A percentile compares a stretch with the other conserved stretches of the same genome.
These are phyloP conservation scores for Drosophila fungiperda DNA, from an alignment of 2,888 invertebrate genomes.

Conservation along the genomic window DNA sequence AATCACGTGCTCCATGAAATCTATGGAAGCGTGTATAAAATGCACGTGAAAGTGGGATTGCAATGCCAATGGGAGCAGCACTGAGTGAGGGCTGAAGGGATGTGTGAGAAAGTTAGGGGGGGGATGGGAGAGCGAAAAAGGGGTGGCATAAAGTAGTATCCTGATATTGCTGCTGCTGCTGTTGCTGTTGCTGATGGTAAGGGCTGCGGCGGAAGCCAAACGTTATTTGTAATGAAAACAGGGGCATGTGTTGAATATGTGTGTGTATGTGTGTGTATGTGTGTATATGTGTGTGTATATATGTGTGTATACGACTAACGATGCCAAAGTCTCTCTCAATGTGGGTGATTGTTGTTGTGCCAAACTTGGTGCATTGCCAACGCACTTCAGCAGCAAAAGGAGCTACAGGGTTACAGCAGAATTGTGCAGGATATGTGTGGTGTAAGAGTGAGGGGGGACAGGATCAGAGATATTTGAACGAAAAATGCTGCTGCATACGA, in stretches of 20 bases:
- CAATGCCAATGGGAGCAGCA: conserved; percentile 30
- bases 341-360: conserved; percentile 27
- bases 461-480: conserved; percentile 65
- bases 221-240: conserved; percentile 82
- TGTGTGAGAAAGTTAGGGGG: background rate
- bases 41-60: conserved; percentile 78
- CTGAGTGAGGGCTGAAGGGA: background rate
- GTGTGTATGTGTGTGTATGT: conserved; percentile 16
- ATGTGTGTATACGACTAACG: conserved; percentile 52
- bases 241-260: conserved; percentile 72
- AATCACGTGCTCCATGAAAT: conserved; percentile 81
- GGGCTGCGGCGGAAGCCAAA: conserved; percentile 79
- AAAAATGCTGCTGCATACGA: conserved; percentile 74
- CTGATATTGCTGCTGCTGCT: conserved; percentile 15
- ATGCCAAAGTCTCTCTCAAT: conserved; percentile 50
- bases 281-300: conserved; percentile 26
- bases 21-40: conserved; percentile 79
- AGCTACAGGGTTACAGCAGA: background rate
- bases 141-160: conserved; percentile 8
- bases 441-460: background rate
- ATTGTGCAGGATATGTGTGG: background rate
- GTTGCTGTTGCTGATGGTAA: conserved; percentile 34
- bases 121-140: background rate
- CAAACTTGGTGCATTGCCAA: conserved; percentile 74
- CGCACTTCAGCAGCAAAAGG: conserved; percentile 60